phyloP scores from a whole-genome alignment of 2,797 vertebrate species.

The Hozukius guyotensis region DNA sequence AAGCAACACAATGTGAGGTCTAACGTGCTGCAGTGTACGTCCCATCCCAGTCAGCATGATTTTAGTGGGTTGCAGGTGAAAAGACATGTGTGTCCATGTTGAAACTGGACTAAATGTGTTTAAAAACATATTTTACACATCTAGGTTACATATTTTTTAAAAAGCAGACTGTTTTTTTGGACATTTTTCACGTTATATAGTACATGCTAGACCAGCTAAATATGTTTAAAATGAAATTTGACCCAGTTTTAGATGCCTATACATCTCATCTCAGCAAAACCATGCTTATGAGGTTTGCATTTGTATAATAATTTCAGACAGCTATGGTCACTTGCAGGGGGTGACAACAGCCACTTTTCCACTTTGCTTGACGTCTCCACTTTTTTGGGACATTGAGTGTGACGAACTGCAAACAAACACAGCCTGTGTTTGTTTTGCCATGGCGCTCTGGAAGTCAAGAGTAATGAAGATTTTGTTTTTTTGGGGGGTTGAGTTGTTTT shows the following conservation, averaged over 20 bases:
- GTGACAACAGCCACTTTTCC: slow-evolving; percentile 15
- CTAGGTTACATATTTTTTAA: background rate
- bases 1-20: slow-evolving; percentile 46
- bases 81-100: background rate
- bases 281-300: background rate
- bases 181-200: background rate
- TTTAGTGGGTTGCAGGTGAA: background rate
- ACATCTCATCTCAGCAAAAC: background rate
- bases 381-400: slow-evolving; percentile 36
- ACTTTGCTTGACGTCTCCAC: slow-evolving; percentile 18
- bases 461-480: slow-evolving; percentile 28
- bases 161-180: background rate
- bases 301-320: background rate
- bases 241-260: background rate
- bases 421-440: slow-evolving; percentile 58
- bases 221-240: background rate
- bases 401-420: slow-evolving; percentile 61
- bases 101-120: background rate
- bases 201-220: background rate
- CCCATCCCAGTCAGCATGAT: background rate
- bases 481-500: slow-evolving; percentile 30
- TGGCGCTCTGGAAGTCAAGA: slow-evolving; percentile 27
- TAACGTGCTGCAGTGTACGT: background rate
- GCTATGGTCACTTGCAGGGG: background rate
- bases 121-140: background rate